These are phyloP conservation scores for Psilopsiagon aymara DNA, from an alignment of 2,113 vertebrate genomes.

Conservation along the genomic window DNA sequence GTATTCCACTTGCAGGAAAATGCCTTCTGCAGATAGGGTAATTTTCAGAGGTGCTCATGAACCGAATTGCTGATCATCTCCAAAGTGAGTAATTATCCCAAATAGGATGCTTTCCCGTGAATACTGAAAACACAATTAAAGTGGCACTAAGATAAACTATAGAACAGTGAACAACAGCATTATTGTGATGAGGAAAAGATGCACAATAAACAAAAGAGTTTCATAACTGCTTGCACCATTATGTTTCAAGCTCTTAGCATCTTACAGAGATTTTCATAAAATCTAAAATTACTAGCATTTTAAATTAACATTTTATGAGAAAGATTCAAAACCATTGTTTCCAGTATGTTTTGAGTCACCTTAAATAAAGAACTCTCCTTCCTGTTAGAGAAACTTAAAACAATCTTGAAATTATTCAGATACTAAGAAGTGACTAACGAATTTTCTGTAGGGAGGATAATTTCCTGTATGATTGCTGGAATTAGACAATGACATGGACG, in stretches of 20 bases:
- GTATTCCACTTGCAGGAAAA: conserved; percentile 36
- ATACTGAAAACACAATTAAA: conserved; percentile 64
- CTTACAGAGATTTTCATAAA: not conserved
- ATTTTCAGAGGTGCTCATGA: conserved; percentile 71
- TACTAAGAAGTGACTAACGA: not conserved
- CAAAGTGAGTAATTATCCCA: conserved; percentile 73
- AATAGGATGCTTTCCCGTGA: conserved; percentile 61
- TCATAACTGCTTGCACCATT: conserved; percentile 31
- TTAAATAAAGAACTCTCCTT: conserved; percentile 15
- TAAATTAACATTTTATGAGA: conserved; percentile 12
- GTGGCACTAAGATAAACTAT: conserved; percentile 52
- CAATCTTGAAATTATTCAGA: not conserved
- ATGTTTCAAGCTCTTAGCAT: conserved; percentile 1
- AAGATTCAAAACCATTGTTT: not conserved
- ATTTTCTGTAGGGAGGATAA: not conserved
- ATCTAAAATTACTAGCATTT: conserved; percentile 2
- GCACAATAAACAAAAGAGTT: conserved; percentile 51
- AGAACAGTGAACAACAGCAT: conserved; percentile 11
- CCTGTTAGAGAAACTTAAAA: not conserved
- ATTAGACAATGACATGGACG: not conserved
- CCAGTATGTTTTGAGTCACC: not conserved
- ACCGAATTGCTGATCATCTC: conserved; percentile 65
- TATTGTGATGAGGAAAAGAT: conserved; percentile 43
- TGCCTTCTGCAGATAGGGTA: conserved; percentile 55
- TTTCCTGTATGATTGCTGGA: not conserved